phyloP scores from a whole-genome alignment of 2,113 vertebrate genomes.

The Vulpes vulpes region DNA sequence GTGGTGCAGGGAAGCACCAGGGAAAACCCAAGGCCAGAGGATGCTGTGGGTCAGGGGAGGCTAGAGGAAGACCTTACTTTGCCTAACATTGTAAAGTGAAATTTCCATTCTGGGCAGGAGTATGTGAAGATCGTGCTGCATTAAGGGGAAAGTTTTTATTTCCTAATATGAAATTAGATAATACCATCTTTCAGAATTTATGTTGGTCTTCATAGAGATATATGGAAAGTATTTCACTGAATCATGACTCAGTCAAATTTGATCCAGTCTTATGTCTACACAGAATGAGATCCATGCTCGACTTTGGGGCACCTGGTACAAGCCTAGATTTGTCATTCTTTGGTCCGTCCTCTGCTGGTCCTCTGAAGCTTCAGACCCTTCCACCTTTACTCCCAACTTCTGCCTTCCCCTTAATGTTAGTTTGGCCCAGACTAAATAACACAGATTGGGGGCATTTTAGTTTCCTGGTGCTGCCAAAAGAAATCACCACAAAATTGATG shows the following conservation, averaged over 20 bases:
- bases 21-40: neutral
- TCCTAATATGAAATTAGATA: neutral
- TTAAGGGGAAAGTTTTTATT: neutral
- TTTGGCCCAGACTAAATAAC: neutral
- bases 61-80: neutral
- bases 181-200: neutral
- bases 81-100: too few relatives aligned
- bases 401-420: neutral
- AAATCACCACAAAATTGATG: neutral
- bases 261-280: neutral
- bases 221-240: neutral
- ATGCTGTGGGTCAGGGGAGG: neutral
- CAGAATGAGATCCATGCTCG: neutral
- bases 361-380: neutral
- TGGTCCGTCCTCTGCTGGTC: accelerated
- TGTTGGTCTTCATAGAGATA: neutral
- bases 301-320: accelerated
- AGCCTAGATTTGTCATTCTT: neutral
- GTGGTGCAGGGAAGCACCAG: neutral
- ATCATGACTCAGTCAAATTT: neutral
- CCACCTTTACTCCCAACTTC: accelerated
- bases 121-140: neutral
- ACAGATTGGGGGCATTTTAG: neutral
- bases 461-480: neutral
- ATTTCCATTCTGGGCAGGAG: neutral